Percentiles rank a stretch among this genome's conserved stretches.
phyloP scores from a whole-genome alignment of 2,113 vertebrate genomes.

The Triplophysa tibetana region DNA sequence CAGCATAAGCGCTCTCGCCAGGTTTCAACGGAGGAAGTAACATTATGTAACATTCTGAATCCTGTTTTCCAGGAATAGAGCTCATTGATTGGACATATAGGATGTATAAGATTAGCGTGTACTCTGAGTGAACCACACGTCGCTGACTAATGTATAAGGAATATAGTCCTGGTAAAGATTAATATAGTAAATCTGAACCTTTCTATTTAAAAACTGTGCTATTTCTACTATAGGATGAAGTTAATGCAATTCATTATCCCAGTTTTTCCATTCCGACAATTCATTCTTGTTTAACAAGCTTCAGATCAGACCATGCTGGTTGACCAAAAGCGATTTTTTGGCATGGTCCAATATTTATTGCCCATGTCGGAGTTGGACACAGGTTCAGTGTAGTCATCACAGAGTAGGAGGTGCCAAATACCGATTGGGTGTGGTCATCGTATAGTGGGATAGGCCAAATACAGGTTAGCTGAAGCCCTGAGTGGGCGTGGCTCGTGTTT shows the following conservation, averaged over 20 bases:
- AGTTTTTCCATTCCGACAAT: not conserved
- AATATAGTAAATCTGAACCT: not conserved
- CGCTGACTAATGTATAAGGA: not conserved
- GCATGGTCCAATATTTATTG: no score
- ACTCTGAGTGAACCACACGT: constrained; percentile 12
- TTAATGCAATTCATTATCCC: not conserved
- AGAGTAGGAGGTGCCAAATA: no score
- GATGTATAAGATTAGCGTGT: constrained; percentile 9
- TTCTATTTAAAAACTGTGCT: not conserved
- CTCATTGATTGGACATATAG: not conserved
- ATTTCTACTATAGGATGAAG: not conserved
- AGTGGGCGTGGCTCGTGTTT: no score
- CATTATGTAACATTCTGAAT: constrained; percentile 19
- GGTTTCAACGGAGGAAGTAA: constrained; percentile 26
- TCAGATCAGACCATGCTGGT: no score
- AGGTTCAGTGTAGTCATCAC: no score
- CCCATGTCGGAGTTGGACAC: no score
- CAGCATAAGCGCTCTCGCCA: constrained; percentile 10
- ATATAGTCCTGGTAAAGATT: not conserved
- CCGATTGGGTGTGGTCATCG: no score
- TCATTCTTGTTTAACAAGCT: no score
- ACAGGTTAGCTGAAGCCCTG: no score
- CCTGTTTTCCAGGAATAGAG: constrained; percentile 34
- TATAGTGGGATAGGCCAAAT: no score
- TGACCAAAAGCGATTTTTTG: no score